A percentile compares a stretch with the other conserved stretches of the same genome.
phyloP scores from a whole-genome alignment of 2,797 vertebrate species.

The Darevskia mixta region DNA sequence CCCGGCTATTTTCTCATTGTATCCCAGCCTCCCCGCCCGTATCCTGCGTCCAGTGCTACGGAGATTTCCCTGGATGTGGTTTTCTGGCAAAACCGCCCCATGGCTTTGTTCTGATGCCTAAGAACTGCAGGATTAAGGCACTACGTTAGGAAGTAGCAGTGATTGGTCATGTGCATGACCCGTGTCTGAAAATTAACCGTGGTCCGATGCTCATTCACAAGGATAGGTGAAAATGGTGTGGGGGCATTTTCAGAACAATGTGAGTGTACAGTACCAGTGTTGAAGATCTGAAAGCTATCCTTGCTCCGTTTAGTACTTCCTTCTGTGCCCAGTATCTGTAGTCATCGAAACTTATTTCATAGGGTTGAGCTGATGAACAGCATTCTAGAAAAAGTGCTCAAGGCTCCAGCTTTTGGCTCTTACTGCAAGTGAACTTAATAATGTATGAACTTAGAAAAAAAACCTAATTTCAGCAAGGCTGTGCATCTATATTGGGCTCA shows the following conservation, averaged over 20 bases:
- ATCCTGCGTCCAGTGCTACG: background rate
- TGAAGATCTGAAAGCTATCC: background rate
- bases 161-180: background rate
- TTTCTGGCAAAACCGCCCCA: background rate
- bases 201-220: background rate
- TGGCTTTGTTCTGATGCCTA: constrained; percentile 9
- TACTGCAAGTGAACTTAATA: background rate
- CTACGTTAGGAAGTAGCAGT: no score
- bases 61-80: background rate
- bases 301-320: background rate
- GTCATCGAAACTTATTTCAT: background rate
- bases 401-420: background rate
- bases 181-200: background rate
- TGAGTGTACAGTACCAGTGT: background rate
- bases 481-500: background rate
- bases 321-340: background rate
- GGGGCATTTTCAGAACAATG: background rate
- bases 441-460: background rate
- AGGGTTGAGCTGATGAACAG: background rate
- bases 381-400: background rate
- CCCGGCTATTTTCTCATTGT: background rate
- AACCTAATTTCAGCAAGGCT: constrained; percentile 1
- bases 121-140: background rate
- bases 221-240: background rate
- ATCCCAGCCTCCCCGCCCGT: background rate